A percentile compares a stretch with the other conserved stretches of the same genome.
Conservation (phyloP, 2,797 vertebrate genomes). For the Trematomus bernacchii region DNA sequence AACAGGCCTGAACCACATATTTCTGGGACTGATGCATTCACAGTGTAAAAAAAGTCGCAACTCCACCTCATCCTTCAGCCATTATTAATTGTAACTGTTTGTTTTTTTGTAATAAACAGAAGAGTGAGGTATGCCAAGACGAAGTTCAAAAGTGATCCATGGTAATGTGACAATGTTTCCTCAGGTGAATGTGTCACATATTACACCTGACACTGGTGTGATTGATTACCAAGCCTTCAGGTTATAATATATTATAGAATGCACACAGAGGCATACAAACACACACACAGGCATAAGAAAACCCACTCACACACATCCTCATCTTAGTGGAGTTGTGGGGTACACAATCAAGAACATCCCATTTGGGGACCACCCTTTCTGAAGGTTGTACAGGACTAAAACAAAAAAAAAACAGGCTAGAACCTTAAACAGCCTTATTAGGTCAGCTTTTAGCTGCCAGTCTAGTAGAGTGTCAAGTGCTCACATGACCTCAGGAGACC, state of each 20-base stretch:
- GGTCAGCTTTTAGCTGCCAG: neutral
- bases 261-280: constrained; percentile 13
- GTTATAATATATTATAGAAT: constrained; percentile 38
- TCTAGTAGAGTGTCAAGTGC: neutral
- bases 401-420: too few species aligned
- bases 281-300: neutral
- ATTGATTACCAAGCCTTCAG: constrained; percentile 57
- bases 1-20: neutral
- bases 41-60: neutral
- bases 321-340: too few species aligned
- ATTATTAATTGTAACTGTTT: constrained; percentile 52
- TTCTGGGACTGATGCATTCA: constrained; percentile 1
- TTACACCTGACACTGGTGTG: constrained; percentile 52
- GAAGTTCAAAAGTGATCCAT: constrained; percentile 34
- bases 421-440: neutral
- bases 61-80: constrained; percentile 10
- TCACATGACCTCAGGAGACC: neutral
- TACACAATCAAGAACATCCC: too few species aligned
- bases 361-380: too few species aligned
- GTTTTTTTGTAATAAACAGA: constrained; percentile 27
- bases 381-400: too few species aligned
- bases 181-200: constrained; percentile 60
- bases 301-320: too few species aligned
- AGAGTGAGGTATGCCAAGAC: constrained; percentile 29
- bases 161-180: constrained; percentile 62